Evolutionary conservation across 1,140 invertebrate genomes (phyloP).

Genomic region (Monochamus saltuarius): DNA sequence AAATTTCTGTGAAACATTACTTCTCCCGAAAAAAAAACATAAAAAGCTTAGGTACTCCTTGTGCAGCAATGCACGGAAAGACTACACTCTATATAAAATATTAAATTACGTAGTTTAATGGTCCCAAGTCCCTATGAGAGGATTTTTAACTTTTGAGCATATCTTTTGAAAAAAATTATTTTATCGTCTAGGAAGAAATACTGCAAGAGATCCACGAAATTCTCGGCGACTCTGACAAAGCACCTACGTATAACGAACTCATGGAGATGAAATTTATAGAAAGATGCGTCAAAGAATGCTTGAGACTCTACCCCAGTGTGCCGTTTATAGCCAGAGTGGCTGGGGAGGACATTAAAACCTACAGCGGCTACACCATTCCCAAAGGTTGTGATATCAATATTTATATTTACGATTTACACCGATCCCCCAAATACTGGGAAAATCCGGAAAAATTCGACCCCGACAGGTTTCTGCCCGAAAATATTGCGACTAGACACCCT

Average conservation of each 20-base stretch:
- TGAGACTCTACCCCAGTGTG: constrained; percentile 69
- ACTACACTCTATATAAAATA: no score
- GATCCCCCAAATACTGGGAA: constrained; percentile 54
- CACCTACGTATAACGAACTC: constrained; percentile 63
- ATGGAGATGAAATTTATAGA: constrained; percentile 71
- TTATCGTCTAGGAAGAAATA: constrained; percentile 63
- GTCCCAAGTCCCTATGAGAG: no score
- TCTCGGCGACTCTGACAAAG: constrained; percentile 54
- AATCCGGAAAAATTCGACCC: constrained; percentile 69
- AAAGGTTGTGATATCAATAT: constrained; percentile 23
- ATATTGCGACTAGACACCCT: constrained; percentile 51
- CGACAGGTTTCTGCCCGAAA: constrained; percentile 66
- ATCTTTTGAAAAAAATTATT: no score
- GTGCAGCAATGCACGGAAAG: no score
- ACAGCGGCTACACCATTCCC: constrained; percentile 31
- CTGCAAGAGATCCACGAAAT: constrained; percentile 66
- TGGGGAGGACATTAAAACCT: constrained; percentile 54
- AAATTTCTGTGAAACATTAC: no score
- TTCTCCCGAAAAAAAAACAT: no score
- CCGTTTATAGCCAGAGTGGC: constrained; percentile 62
- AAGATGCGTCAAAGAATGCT: constrained; percentile 62
- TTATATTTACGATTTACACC: constrained; percentile 35
- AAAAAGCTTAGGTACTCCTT: no score
- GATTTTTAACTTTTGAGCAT: no score
- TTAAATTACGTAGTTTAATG: no score